Conservation (phyloP, 2,797 vertebrate species). For the Poeciliopsis infans region DNA sequence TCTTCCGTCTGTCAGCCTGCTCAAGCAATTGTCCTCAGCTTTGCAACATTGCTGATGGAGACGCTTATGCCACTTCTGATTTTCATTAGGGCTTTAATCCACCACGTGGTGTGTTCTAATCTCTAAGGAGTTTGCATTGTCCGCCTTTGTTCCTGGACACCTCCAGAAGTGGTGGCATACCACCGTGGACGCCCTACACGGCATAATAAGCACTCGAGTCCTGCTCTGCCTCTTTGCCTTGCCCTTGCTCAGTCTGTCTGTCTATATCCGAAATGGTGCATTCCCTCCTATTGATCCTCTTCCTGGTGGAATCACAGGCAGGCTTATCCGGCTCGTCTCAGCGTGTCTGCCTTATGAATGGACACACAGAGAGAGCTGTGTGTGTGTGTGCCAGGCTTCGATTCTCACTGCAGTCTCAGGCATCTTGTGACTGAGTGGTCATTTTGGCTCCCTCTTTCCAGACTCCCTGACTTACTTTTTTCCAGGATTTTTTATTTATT, state of each 20-base stretch:
- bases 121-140: constrained; percentile 44
- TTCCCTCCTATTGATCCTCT: constrained; percentile 80
- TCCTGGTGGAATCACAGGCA: constrained; percentile 76
- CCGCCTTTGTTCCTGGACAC: constrained; percentile 51
- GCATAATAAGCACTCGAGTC: constrained; percentile 72
- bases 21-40: constrained; percentile 27
- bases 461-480: constrained; percentile 35
- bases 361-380: constrained; percentile 74
- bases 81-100: constrained; percentile 60
- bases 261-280: constrained; percentile 78
- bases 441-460: constrained; percentile 62
- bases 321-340: constrained; percentile 74
- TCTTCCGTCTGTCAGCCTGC: constrained; percentile 9
- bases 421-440: constrained; percentile 79
- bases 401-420: constrained; percentile 69
- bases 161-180: constrained; percentile 57
- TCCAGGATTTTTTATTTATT: not conserved
- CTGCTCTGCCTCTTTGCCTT: constrained; percentile 70
- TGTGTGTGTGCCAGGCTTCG: constrained; percentile 71
- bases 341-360: constrained; percentile 77
- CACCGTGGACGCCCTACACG: constrained; percentile 61
- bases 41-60: constrained; percentile 50
- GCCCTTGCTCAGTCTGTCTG: constrained; percentile 76
- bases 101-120: constrained; percentile 45
- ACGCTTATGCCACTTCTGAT: constrained; percentile 46